These are phyloP conservation scores for Ernsta delagoae DNA, from an alignment of 2,888 invertebrate species.

Conservation along the genomic window DNA sequence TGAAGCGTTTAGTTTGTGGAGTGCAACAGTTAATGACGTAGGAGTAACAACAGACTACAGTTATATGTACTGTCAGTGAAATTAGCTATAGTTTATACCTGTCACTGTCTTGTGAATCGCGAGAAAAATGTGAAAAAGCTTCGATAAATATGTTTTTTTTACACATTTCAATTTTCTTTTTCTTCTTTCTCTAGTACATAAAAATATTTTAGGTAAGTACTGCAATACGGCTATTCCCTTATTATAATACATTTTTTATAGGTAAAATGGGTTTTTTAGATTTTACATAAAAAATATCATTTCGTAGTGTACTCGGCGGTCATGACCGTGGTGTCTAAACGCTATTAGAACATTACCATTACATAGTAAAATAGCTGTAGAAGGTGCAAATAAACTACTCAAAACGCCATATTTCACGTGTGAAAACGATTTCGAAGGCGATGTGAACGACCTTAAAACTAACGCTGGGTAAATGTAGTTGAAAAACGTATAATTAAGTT, in stretches of 20 bases:
- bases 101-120: no score
- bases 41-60: no score
- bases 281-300: no score
- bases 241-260: no score
- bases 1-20: not conserved
- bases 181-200: not conserved
- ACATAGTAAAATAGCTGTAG: slow-evolving; percentile 10
- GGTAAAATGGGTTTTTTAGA: no score
- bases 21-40: not conserved
- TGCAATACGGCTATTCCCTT: no score
- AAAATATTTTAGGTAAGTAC: not conserved
- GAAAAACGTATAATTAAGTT: not conserved
- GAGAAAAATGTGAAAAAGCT: no score
- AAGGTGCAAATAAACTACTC: slow-evolving; percentile 20
- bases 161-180: no score
- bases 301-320: not conserved
- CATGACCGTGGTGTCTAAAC: not conserved
- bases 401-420: slow-evolving; percentile 5
- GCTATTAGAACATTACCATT: not conserved
- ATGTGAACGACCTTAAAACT: not conserved
- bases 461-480: not conserved
- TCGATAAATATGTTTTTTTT: no score
- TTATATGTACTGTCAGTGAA: no score
- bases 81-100: no score
- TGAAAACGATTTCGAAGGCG: slow-evolving; percentile 9